Evolutionary conservation across 2,888 invertebrate species (phyloP).

Genomic region (Heptascelio sp.): DNA sequence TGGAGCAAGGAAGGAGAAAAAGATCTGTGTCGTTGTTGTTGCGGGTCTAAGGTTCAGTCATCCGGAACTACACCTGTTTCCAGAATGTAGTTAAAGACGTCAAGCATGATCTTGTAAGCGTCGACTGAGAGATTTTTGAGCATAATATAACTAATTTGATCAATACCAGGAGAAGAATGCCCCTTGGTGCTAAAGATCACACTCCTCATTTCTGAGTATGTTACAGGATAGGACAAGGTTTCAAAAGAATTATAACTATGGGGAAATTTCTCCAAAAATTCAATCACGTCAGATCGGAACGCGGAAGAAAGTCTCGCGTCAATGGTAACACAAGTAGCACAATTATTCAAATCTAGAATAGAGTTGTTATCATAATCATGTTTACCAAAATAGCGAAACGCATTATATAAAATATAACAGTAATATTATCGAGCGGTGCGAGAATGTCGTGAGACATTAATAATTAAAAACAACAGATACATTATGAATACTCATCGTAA

Average conservation of each 20-base stretch:
- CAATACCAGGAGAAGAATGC: background rate
- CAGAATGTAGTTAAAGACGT: background rate
- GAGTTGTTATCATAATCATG: background rate
- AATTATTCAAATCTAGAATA: background rate
- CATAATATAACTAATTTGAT: background rate
- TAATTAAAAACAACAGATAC: no score
- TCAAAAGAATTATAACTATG: background rate
- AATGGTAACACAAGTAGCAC: no score
- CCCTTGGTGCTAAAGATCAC: background rate
- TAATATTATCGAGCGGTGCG: no score
- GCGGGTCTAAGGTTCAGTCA: no score
- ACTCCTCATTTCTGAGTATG: background rate
- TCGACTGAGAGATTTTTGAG: background rate
- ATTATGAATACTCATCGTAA: no score
- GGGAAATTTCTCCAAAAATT: background rate
- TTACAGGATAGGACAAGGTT: background rate
- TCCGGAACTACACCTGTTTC: no score
- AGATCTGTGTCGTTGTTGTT: no score
- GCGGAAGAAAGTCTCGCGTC: no score
- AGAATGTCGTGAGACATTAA: no score
- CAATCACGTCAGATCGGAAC: background rate
- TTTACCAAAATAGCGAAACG: no score
- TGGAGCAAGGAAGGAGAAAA: no score
- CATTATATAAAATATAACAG: no score
- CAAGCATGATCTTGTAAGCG: background rate